Base-by-base conservation (phyloP, 2,888 invertebrate genomes). In the Scaptomyza reducta region DNA sequence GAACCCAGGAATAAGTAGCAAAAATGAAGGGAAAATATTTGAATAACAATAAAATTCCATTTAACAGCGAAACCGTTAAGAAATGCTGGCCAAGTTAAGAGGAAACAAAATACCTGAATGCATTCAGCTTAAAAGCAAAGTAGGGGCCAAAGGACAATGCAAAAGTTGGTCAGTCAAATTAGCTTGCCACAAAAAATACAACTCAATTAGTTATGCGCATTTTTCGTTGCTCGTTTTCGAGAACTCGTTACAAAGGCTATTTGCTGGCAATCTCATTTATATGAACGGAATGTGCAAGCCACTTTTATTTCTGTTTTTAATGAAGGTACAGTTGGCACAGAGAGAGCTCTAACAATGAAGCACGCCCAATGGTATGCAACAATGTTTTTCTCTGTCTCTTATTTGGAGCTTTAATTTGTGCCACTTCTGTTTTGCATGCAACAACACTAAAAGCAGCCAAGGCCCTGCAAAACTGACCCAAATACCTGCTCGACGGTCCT, bases 351-450 rank as follows among this genome's bases (percentile, higher is more conserved):
- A 18, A 38, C 27, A 27, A 40, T 11, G 22, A 22, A 13, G 6
- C n/a, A 33, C 60, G 38, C 60, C 63, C 62, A 57, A 49, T 72
- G 53, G 45, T 64, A 70, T 74, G 86, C 70, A 71, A 77, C 70
- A 86, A 51, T 70, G 38, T 46, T 71, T 42, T 40, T 35, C 1
- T 38, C 25, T 41, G 27, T 18, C 3, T 40, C 40, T 10, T 38
- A 10, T 22, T 51, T 49, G 27, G 3, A 47, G 59, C 49, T 70
- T 54, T 68, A 84, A 81, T 87, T 82, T 81, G 68, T 67, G 79
- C 54, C 85, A 76, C 79, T 82, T 78, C 79, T 87, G 76, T 65
- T 82, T 84, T 81, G 70, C 80, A 65, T 70, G 74, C 25, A 60
- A 11, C 11, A 49, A 45, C 25, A 49, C 0, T 1, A 9, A 16